Evolutionary conservation across 1,140 invertebrate species (phyloP).

Genomic region (Agrypnia vestita): DNA sequence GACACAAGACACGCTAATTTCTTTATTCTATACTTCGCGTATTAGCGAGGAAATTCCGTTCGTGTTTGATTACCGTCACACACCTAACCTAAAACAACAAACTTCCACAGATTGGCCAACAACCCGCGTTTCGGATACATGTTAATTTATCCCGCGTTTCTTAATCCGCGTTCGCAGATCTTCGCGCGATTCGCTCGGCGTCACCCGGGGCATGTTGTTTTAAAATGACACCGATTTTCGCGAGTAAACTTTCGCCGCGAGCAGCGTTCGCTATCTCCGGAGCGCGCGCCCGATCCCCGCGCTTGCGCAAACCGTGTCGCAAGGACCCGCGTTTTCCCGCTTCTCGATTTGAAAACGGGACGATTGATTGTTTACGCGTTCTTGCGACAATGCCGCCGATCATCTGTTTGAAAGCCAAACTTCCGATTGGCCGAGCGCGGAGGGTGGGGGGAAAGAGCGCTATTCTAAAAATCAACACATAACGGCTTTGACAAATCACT

Average conservation of each 20-base stretch:
- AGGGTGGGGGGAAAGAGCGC: constrained; percentile 14
- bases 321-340: constrained; percentile 7
- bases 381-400: constrained; percentile 5
- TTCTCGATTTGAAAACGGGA: constrained; percentile 3
- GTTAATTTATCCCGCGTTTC: constrained; percentile 13
- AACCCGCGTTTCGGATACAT: neutral
- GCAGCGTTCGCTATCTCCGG: too few relatives aligned
- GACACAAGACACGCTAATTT: too few relatives aligned
- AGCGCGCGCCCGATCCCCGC: neutral
- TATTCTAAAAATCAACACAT: constrained; percentile 25
- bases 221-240: constrained; percentile 1
- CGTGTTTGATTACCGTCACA: too few relatives aligned
- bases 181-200: too few relatives aligned
- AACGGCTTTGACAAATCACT: constrained; percentile 24
- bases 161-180: neutral
- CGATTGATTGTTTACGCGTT: constrained; percentile 13
- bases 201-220: neutral
- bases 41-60: too few relatives aligned
- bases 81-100: too few relatives aligned
- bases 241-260: neutral
- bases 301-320: constrained; percentile 9
- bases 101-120: too few relatives aligned
- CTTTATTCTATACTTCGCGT: too few relatives aligned
- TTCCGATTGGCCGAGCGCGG: constrained; percentile 15
- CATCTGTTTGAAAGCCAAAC: constrained; percentile 5